Conservation (phyloP, 64 coral and sea anemone species). For the Cladopsammia gracilis region DNA sequence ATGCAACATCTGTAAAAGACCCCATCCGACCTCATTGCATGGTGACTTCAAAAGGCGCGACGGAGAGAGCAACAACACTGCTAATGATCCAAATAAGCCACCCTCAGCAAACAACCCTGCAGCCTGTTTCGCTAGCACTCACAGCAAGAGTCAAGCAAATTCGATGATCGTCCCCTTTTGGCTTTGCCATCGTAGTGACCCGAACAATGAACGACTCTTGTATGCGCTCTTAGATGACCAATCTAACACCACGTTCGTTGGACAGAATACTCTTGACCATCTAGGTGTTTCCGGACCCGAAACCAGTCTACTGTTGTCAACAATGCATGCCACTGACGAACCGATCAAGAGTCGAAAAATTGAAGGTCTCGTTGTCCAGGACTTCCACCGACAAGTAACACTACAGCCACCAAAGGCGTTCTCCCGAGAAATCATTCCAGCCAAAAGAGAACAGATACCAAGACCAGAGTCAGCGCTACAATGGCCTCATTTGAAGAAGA, state of each 20-base stretch:
- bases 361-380: slow-evolving; percentile 23
- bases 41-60: slow-evolving; percentile 58
- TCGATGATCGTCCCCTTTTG: slow-evolving; percentile 83
- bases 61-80: not conserved
- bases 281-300: slow-evolving; percentile 49
- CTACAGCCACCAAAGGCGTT: slow-evolving; percentile 54
- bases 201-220: slow-evolving; percentile 15
- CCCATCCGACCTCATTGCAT: slow-evolving; percentile 65
- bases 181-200: slow-evolving; percentile 35
- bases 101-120: not conserved
- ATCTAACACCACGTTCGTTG: slow-evolving; percentile 66
- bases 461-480: slow-evolving; percentile 38
- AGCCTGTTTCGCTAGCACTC: slow-evolving; percentile 10
- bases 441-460: slow-evolving; percentile 44
- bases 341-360: slow-evolving; percentile 57
- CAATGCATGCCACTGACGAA: slow-evolving; percentile 76
- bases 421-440: slow-evolving; percentile 32
- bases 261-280: not conserved
- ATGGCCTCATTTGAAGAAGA: slow-evolving; percentile 48
- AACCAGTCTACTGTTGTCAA: slow-evolving; percentile 59
- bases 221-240: slow-evolving; percentile 84
- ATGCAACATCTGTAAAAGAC: slow-evolving; percentile 53
- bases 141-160: too few relatives aligned
- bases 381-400: slow-evolving; percentile 34
- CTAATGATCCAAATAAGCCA: not conserved